phyloP scores from a whole-genome alignment of 2,888 invertebrate genomes.

The Hylaea fasciaria region DNA sequence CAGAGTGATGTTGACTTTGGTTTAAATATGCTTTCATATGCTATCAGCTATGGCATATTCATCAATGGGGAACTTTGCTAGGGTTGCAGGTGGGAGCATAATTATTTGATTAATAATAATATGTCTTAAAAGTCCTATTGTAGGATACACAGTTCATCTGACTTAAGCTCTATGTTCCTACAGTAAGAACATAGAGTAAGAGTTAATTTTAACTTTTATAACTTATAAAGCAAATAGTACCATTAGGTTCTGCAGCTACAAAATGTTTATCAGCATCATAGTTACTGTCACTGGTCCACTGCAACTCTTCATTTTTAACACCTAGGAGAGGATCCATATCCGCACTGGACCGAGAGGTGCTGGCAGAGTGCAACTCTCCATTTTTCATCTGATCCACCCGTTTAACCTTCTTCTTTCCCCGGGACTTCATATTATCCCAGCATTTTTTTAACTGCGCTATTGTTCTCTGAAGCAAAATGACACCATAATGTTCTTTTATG shows the following conservation, averaged over 20 bases:
- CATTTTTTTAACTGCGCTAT: constrained; percentile 17
- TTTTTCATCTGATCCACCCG: no score
- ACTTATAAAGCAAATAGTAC: not conserved
- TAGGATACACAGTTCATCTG: no score
- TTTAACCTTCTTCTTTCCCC: not conserved
- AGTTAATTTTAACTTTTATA: no score
- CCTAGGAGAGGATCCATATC: constrained; percentile 9
- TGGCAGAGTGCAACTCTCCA: not conserved
- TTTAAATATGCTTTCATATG: no score
- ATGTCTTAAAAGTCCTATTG: no score
- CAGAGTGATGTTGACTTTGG: no score
- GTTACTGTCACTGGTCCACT: constrained; percentile 2
- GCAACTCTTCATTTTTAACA: constrained; percentile 4
- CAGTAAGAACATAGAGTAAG: no score
- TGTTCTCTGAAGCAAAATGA: constrained; percentile 19
- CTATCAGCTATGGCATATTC: no score
- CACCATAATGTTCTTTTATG: not conserved
- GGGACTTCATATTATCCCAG: constrained; percentile 20
- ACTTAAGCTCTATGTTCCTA: no score
- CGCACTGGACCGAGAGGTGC: not conserved
- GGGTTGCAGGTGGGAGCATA: no score
- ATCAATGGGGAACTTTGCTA: no score
- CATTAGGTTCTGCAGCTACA: constrained; percentile 3
- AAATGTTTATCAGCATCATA: not conserved
- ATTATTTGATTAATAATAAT: no score